Evolutionary conservation across 2,797 vertebrate genomes (phyloP).

Genomic region (Huso huso): DNA sequence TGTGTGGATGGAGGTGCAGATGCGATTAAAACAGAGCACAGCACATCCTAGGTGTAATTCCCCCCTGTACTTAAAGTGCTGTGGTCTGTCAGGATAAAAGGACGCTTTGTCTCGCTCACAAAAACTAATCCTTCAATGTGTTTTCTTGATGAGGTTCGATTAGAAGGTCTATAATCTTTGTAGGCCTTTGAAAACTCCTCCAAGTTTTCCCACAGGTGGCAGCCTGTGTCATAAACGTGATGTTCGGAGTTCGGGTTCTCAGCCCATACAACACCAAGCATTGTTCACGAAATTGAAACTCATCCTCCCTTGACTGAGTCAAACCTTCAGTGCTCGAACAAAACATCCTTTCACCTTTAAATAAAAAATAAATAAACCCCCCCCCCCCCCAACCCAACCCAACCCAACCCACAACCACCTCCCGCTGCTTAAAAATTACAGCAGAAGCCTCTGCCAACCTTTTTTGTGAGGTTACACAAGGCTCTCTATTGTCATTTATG

Average conservation of each 20-base stretch:
- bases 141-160: conserved; percentile 59
- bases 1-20: conserved; percentile 26
- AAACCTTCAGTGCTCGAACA: neutral
- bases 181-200: conserved; percentile 3
- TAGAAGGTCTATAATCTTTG: conserved; percentile 43
- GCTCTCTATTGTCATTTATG: conserved; percentile 1
- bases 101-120: conserved; percentile 53
- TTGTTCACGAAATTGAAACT: conserved; percentile 1
- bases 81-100: conserved; percentile 50
- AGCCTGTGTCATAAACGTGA: conserved; percentile 3
- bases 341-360: conserved; percentile 5
- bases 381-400: too few relatives aligned
- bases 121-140: conserved; percentile 50
- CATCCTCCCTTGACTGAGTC: conserved; percentile 1
- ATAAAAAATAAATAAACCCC: neutral
- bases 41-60: conserved; percentile 5
- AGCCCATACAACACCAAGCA: neutral
- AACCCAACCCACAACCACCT: neutral
- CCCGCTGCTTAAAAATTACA: conserved; percentile 3
- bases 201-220: neutral
- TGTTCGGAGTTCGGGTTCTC: neutral
- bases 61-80: conserved; percentile 12
- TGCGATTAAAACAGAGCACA: conserved; percentile 54
- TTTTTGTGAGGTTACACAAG: conserved; percentile 3
- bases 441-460: neutral